phyloP scores from a whole-genome alignment of 2,113 vertebrate species.

The Epinephelus lanceolatus region DNA sequence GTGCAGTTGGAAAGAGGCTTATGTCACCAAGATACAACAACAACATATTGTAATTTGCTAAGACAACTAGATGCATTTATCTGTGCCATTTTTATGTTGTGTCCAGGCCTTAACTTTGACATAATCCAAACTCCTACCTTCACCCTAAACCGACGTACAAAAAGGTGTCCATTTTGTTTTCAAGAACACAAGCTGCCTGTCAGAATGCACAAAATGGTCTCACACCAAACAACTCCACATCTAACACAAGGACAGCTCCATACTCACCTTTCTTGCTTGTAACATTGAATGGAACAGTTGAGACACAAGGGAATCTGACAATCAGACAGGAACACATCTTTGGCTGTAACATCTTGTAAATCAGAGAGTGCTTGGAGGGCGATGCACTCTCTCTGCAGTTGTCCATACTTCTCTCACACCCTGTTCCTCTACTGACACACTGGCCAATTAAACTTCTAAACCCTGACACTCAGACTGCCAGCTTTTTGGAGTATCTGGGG shows the following conservation, averaged over 20 bases:
- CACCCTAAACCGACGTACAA: neutral
- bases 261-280: slow-evolving; percentile 19
- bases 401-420: slow-evolving; percentile 52
- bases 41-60: neutral
- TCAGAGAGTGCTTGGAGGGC: slow-evolving; percentile 30
- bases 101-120: neutral
- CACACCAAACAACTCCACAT: slow-evolving; percentile 1
- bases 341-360: slow-evolving; percentile 48
- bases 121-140: neutral
- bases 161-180: neutral
- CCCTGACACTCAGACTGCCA: slow-evolving; percentile 48
- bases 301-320: slow-evolving; percentile 34
- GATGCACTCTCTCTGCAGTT: slow-evolving; percentile 47
- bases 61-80: neutral
- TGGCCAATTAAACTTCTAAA: slow-evolving; percentile 76
- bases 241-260: neutral
- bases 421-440: slow-evolving; percentile 62
- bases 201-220: slow-evolving; percentile 1
- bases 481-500: slow-evolving; percentile 37
- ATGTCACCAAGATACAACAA: neutral
- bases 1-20: no score
- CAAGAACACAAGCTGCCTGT: neutral
- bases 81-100: neutral
- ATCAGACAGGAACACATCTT: slow-evolving; percentile 35
- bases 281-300: neutral